Evolutionary conservation across 2,113 vertebrate genomes (phyloP), one percentile per base, ranked within the genome.

Genomic region (Phaetusa simplex): DNA sequence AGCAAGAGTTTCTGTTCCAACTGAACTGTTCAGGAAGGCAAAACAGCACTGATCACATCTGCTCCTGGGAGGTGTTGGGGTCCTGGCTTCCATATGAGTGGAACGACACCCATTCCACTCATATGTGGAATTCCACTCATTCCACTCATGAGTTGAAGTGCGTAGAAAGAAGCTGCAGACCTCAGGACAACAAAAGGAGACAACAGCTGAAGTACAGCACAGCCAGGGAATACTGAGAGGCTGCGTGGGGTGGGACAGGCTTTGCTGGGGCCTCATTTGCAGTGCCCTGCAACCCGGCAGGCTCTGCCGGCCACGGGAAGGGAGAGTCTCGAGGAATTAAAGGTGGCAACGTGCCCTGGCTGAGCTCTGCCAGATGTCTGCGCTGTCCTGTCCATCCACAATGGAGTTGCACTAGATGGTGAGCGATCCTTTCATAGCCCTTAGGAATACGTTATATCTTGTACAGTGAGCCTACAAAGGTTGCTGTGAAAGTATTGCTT

Each of bases 291-390:
- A 76, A 26, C 8, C 20, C 73, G 56, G 21, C 24, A 55, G 47
- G 38, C 19, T 64, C 70, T 64, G 47, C 30, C 1, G 1, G 38
- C 38, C 2, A 0, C 14, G 17, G 32, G 19, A 36, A 86, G 12
- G 15, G 30, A 83, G 21, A 13, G 15, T 65, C 29, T 86, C 5
- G 0, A 72, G 56, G n/a, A 52, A 16, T 34, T 52, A 42, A 67
- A 93, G 32, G 17, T 2, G 5, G 12, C 40, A 53, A 8, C 0
- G 0, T 74, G 50, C n/a, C 24, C 32, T 30, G 24, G 11, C 8
- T 1, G 2, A 66, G 27, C 58, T 65, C 64, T 85, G 19, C n/a
- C 61, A 64, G 78, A 30, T 64, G 61, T 71, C 61, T 66, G 15
- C 5, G 0, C 3, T 18, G 23, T 58, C 49, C 36, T 40, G 36